Evolutionary conservation across 2,888 invertebrate genomes (phyloP), one percentile per base, ranked within the genome.

Genomic region (Microchrysa polita): DNA sequence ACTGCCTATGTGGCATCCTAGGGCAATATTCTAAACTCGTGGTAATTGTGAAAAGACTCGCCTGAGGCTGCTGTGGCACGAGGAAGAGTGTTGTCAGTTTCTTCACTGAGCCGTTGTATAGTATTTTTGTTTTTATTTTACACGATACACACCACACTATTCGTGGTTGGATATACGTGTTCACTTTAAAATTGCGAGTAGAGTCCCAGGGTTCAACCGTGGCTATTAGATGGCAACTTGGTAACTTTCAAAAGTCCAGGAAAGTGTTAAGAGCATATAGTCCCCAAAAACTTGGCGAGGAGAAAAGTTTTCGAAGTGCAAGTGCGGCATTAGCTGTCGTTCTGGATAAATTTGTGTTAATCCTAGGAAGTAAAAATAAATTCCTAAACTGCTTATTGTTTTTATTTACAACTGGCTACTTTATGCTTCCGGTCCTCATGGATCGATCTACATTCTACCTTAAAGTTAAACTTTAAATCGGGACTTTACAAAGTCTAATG

Each of bases 211-310:
- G n/a, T 48, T 20, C 65, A 65, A 65, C 22, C 48, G 48, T 65
- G 65, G 65, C 65, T 44, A 65, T 65, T 65, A 65, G 65, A 65
- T 65, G 65, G 65, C 44, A 65, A 65, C 65, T 65, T 65, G 65
- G 23, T 65, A 48, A 65, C 48, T 65, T 65, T 44, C 20, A 65
- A 65, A 65, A 65, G 65, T 65, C 65, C 22, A 14, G 48, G 18
- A 48, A 65, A 65, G 65, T 65, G 65, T 22, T 65, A 22, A 65
- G 22, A 65, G 65, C 65, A 18, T n/a, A n/a, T n/a, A 34, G 27
- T 34, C 18, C 34, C 34, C 65, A 48, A 65, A 65, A 65, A 65
- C 65, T 65, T 65, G 27, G 22, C 14, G 48, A n/a, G n/a, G n/a
- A 65, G 27, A 65, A 65, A 65, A 55, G 55, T 20, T 48, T 44